Percentiles rank a stretch among this genome's conserved stretches.
Conservation (phyloP, 2,888 invertebrate species). For the Napeogenes inachia region DNA sequence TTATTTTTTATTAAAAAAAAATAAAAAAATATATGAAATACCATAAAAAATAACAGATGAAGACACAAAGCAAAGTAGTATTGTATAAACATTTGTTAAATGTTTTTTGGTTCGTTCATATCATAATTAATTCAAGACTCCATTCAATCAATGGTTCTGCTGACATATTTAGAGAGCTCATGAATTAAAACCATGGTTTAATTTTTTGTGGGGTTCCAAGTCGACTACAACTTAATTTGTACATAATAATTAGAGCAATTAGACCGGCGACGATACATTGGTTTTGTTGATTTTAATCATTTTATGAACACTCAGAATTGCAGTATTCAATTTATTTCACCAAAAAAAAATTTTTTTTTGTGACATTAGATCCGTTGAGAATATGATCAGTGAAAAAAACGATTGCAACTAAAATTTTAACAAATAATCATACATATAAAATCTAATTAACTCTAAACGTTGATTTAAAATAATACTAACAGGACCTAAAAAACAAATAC, state of each 20-base stretch:
- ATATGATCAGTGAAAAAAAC: no score
- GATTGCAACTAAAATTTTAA: no score
- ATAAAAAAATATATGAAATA: not conserved
- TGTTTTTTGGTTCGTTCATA: constrained; percentile 56
- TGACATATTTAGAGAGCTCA: constrained; percentile 63
- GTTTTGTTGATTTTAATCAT: no score
- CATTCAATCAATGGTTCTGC: constrained; percentile 56
- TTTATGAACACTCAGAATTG: no score
- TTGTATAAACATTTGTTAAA: constrained; percentile 63
- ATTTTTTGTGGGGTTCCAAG: constrained; percentile 47
- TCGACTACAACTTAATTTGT: constrained; percentile 68
- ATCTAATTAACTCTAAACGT: no score
- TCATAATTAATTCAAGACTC: constrained; percentile 64
- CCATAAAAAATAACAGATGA: not conserved
- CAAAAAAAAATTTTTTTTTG: no score
- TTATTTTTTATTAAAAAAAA: no score
- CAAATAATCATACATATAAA: no score
- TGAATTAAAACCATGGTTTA: constrained; percentile 63
- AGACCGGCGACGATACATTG: constrained; percentile 22
- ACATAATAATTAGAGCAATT: constrained; percentile 63
- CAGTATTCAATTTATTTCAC: no score
- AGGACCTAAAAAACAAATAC: not conserved
- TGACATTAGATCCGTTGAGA: no score
- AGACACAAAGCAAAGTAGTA: not conserved
- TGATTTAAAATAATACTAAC: no score